phyloP scores from a whole-genome alignment of 2,113 vertebrate genomes.

The Benitochromis conjunctus region DNA sequence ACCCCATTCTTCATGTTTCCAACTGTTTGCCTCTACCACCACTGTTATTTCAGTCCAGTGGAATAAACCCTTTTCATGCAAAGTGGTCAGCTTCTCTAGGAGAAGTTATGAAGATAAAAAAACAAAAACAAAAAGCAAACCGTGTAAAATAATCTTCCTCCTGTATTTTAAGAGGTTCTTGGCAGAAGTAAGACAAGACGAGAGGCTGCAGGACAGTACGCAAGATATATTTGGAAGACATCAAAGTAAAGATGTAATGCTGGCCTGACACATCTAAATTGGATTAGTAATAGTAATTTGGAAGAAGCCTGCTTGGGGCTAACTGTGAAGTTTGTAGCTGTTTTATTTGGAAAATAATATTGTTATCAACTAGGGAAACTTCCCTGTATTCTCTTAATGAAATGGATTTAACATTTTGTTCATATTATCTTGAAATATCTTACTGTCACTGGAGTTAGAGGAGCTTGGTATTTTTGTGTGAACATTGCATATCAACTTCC shows the following conservation, averaged over 20 bases:
- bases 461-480: not conserved
- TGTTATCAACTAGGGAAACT: not conserved
- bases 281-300: conserved; percentile 13
- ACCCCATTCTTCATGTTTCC: conserved; percentile 41
- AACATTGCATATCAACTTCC: rapidly evolving
- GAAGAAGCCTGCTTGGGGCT: not conserved
- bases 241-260: not conserved
- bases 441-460: not conserved
- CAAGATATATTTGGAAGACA: not conserved
- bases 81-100: not conserved
- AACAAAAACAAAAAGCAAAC: not conserved
- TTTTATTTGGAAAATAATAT: not conserved
- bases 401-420: not conserved
- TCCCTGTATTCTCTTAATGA: not conserved
- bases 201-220: not conserved
- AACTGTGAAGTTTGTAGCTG: not conserved
- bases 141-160: not conserved
- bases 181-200: not conserved
- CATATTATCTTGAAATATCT: not conserved
- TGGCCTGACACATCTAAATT: not conserved
- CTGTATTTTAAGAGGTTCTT: not conserved
- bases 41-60: conserved; percentile 1
- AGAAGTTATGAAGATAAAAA: not conserved
- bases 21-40: not conserved
- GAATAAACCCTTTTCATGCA: not conserved